These are phyloP conservation scores for Pantherophis guttatus DNA, from an alignment of 2,113 vertebrate species.

Conservation along the genomic window DNA sequence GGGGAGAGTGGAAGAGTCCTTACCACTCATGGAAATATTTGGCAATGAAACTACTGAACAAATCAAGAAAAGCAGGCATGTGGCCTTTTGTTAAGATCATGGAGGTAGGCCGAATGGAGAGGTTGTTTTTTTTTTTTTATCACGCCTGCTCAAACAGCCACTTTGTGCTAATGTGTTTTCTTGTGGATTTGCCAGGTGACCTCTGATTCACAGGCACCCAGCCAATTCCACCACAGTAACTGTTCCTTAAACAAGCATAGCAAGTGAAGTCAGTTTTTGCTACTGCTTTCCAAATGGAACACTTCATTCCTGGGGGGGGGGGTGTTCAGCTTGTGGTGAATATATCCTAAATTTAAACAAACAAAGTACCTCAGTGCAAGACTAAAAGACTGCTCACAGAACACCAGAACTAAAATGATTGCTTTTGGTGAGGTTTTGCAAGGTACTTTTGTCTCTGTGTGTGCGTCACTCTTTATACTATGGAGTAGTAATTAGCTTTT, in stretches of 20 bases:
- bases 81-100: constrained; percentile 43
- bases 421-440: not conserved
- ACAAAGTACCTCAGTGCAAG: not conserved
- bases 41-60: constrained; percentile 33
- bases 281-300: constrained; percentile 43
- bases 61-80: constrained; percentile 32
- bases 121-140: constrained; percentile 12
- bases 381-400: not conserved
- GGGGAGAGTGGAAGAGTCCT: constrained; percentile 28
- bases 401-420: not conserved
- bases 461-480: not conserved
- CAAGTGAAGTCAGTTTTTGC: constrained; percentile 37
- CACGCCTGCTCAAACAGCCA: constrained; percentile 42
- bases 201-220: constrained; percentile 38
- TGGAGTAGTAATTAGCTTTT: not conserved
- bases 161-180: constrained; percentile 63
- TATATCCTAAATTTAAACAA: constrained; percentile 12
- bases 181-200: constrained; percentile 63
- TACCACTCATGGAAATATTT: constrained; percentile 50
- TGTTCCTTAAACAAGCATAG: constrained; percentile 45
- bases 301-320: constrained; percentile 10
- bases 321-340: constrained; percentile 20
- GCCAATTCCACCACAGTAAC: constrained; percentile 52
- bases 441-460: not conserved
- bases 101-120: constrained; percentile 35